Evolutionary conservation across 2,888 invertebrate species (phyloP).

Genomic region (Lordiphosa andalusiaca): DNA sequence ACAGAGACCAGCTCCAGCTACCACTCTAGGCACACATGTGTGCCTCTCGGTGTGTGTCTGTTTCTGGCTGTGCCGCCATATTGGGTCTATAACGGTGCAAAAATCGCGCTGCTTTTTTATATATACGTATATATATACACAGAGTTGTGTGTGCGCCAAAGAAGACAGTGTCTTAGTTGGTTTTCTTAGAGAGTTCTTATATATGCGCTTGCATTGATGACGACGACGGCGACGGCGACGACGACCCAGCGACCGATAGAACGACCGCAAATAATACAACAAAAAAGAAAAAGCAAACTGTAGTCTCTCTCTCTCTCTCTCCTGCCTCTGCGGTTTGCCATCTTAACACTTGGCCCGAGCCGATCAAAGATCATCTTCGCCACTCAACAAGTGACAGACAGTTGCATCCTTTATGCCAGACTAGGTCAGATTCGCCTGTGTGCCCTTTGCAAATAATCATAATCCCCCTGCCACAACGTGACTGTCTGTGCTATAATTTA

Average conservation of each 20-base stretch:
- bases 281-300: slow-evolving; percentile 24
- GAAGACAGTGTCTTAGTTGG: slow-evolving; percentile 22
- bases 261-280: slow-evolving; percentile 50
- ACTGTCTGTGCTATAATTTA: slow-evolving; percentile 17
- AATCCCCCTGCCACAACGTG: slow-evolving; percentile 22
- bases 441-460: slow-evolving; percentile 46
- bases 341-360: slow-evolving; percentile 37
- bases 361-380: slow-evolving; percentile 34
- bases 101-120: slow-evolving; percentile 67
- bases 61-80: slow-evolving; percentile 58
- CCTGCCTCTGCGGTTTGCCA: slow-evolving; percentile 22
- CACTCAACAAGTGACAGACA: slow-evolving; percentile 2
- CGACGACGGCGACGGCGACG: slow-evolving; percentile 43
- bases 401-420: slow-evolving; percentile 32
- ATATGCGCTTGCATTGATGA: slow-evolving; percentile 64
- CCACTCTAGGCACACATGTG: slow-evolving; percentile 42
- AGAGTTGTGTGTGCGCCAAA: slow-evolving; percentile 4
- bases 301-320: slow-evolving; percentile 6
- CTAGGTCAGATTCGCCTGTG: slow-evolving; percentile 1
- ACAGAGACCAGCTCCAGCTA: slow-evolving; percentile 5
- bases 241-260: slow-evolving; percentile 71
- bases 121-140: slow-evolving; percentile 16
- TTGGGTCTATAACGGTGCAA: slow-evolving; percentile 77
- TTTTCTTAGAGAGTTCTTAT: slow-evolving; percentile 17
- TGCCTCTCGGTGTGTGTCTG: slow-evolving; percentile 15